Conservation (phyloP, 2,797 vertebrate genomes). For the Microctenopoma lineatum region DNA sequence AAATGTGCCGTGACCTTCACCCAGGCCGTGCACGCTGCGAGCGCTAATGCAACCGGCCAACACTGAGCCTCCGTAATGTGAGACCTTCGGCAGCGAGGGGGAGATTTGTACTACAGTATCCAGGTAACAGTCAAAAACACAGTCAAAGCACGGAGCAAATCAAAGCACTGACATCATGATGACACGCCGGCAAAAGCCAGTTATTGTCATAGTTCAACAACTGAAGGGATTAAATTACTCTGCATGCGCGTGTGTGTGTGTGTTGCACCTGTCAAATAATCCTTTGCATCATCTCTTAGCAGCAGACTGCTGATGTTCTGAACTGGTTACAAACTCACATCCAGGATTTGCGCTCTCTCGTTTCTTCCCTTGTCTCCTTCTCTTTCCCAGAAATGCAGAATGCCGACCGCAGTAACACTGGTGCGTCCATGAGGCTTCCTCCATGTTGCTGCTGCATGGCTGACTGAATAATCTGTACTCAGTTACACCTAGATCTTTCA, state of each 20-base stretch:
- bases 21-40: constrained; percentile 11
- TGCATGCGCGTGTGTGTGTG: not conserved
- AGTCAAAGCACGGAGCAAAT: constrained; percentile 59
- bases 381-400: not conserved
- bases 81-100: constrained; percentile 42
- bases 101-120: constrained; percentile 64
- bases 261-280: constrained; percentile 34
- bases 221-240: constrained; percentile 39
- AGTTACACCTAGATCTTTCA: constrained; percentile 53
- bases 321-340: constrained; percentile 4
- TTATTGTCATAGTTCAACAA: constrained; percentile 41
- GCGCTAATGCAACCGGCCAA: constrained; percentile 39
- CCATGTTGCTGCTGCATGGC: constrained; percentile 18
- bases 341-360: not conserved
- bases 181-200: constrained; percentile 50
- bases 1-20: constrained; percentile 64
- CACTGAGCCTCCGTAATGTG: constrained; percentile 52
- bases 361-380: not conserved
- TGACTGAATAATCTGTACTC: constrained; percentile 48
- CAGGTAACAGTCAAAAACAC: constrained; percentile 77
- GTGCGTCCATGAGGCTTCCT: constrained; percentile 22
- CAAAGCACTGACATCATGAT: constrained; percentile 42
- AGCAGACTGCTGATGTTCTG: not conserved
- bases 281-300: not conserved
- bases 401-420: not conserved